Evolutionary conservation across 2,888 invertebrate genomes (phyloP).

Genomic region (Oxycera nigricornis): DNA sequence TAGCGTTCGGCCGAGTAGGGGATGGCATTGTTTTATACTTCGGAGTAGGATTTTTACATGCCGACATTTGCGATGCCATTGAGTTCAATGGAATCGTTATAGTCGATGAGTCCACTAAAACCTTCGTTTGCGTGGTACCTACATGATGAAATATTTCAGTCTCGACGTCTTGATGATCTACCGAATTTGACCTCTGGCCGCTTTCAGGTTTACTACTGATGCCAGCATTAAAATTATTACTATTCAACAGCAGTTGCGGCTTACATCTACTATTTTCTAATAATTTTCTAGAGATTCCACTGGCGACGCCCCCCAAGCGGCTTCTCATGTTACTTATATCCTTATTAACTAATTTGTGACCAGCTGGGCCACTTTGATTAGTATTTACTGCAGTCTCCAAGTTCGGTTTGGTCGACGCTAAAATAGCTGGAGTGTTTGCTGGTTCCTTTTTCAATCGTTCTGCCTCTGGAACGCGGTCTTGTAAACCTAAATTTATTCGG

Average conservation of each 20-base stretch:
- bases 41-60: slow-evolving; percentile 57
- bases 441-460: slow-evolving; percentile 69
- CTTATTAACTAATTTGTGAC: slow-evolving; percentile 47
- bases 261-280: slow-evolving; percentile 29
- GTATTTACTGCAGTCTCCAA: slow-evolving; percentile 11
- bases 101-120: slow-evolving; percentile 65
- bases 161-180: slow-evolving; percentile 41
- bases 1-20: slow-evolving; percentile 60
- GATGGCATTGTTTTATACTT: slow-evolving; percentile 70
- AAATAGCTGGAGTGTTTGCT: neutral
- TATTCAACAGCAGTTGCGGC: neutral
- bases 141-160: neutral
- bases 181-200: slow-evolving; percentile 44
- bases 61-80: slow-evolving; percentile 52
- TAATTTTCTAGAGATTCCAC: slow-evolving; percentile 27
- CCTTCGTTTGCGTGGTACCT: slow-evolving; percentile 45
- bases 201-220: slow-evolving; percentile 13
- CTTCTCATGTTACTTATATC: slow-evolving; percentile 46
- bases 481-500: slow-evolving; percentile 73
- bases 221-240: neutral
- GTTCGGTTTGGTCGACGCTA: neutral
- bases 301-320: slow-evolving; percentile 46
- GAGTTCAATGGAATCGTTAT: slow-evolving; percentile 65
- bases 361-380: slow-evolving; percentile 41
- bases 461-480: slow-evolving; percentile 68